phyloP scores from a whole-genome alignment of 2,113 vertebrate species.

The Aythya baeri region DNA sequence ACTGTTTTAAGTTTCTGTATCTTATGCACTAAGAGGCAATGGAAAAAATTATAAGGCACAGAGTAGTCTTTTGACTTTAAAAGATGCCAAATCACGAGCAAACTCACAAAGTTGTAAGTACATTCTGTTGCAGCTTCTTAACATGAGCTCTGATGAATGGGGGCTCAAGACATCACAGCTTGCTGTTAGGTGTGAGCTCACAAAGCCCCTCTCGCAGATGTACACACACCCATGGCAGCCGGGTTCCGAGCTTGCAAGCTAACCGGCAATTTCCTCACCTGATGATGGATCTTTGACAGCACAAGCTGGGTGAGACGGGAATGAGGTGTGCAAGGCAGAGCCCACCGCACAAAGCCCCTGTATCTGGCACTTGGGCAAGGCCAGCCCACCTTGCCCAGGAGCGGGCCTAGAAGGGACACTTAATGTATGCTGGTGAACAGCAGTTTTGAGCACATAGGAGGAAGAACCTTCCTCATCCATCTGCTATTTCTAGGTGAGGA shows the following conservation, averaged over 20 bases:
- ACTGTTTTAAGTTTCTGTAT: neutral
- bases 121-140: neutral
- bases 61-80: neutral
- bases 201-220: neutral
- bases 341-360: neutral
- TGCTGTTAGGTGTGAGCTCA: neutral
- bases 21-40: neutral
- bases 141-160: neutral
- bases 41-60: neutral
- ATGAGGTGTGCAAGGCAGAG: neutral
- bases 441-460: neutral
- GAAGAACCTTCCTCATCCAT: neutral
- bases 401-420: neutral
- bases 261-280: neutral
- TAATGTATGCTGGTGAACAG: neutral
- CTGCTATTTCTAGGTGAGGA: neutral
- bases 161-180: neutral
- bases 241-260: neutral
- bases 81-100: neutral
- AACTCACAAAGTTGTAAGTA: neutral
- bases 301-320: neutral
- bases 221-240: fast-evolving
- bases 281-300: neutral
- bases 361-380: neutral
- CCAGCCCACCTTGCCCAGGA: neutral